A percentile compares a stretch with the other conserved stretches of the same genome.
phyloP scores from a whole-genome alignment of 1,140 invertebrate species.

The Leptopilina clavipes region DNA sequence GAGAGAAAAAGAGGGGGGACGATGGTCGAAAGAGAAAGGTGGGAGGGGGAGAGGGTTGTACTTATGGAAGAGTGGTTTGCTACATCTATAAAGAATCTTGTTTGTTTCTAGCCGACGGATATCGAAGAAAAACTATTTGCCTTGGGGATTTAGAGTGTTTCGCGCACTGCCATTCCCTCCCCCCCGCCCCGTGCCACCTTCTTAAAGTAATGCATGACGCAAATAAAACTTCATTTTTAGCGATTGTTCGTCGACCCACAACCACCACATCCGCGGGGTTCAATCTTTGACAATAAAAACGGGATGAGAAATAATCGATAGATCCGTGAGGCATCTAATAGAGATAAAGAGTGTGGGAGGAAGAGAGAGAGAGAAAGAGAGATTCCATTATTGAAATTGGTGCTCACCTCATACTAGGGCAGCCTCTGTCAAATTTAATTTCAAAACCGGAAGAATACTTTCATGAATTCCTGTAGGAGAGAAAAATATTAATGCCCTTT shows the following conservation, averaged over 20 bases:
- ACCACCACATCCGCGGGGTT: not conserved
- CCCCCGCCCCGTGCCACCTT: slow-evolving; percentile 39
- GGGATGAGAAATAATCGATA: slow-evolving; percentile 27
- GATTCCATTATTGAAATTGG: slow-evolving; percentile 35
- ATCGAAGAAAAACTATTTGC: slow-evolving; percentile 71
- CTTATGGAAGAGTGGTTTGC: slow-evolving; percentile 69
- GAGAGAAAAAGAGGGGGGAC: slow-evolving; percentile 43
- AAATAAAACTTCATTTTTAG: slow-evolving; percentile 63
- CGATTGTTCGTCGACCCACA: slow-evolving; percentile 45
- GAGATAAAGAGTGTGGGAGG: not conserved
- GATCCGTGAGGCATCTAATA: slow-evolving; percentile 13
- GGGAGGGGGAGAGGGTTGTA: slow-evolving; percentile 58
- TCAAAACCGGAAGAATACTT: slow-evolving; percentile 33
- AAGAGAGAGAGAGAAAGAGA: not conserved
- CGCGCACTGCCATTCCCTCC: slow-evolving; percentile 38
- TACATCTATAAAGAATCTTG: slow-evolving; percentile 72
- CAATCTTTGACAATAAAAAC: slow-evolving; percentile 27
- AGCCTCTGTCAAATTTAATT: slow-evolving; percentile 32
- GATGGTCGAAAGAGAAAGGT: slow-evolving; percentile 33
- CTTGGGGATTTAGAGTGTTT: slow-evolving; percentile 65
- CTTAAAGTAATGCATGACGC: slow-evolving; percentile 54
- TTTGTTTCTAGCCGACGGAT: slow-evolving; percentile 71
- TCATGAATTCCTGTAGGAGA: slow-evolving; percentile 12
- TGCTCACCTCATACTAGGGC: slow-evolving; percentile 35
- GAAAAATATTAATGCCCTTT: slow-evolving; percentile 22